These are phyloP conservation scores for Colaptes auratus DNA, from an alignment of 2,113 vertebrate species.

Conservation along the genomic window DNA sequence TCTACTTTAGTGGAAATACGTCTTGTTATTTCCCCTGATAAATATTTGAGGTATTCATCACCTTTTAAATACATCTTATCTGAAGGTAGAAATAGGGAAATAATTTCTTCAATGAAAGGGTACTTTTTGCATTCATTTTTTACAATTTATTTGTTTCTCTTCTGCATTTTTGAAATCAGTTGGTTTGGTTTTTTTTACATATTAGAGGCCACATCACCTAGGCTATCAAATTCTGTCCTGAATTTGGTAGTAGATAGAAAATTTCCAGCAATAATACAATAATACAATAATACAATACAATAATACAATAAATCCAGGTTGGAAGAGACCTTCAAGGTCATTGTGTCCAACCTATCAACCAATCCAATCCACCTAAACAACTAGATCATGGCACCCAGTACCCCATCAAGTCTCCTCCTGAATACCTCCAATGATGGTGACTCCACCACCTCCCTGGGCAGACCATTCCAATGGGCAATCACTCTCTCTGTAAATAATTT, in stretches of 20 bases:
- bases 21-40: not conserved
- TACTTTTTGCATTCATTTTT: not conserved
- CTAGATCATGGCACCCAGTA: too few relatives aligned
- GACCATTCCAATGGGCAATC: too few relatives aligned
- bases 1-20: slow-evolving; percentile 17
- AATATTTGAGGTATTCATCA: not conserved
- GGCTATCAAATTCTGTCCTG: not conserved
- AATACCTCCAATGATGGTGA: too few relatives aligned
- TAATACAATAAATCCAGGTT: too few relatives aligned
- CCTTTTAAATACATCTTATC: not conserved
- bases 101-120: not conserved
- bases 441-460: too few relatives aligned
- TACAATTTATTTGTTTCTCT: not conserved
- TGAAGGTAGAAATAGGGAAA: not conserved
- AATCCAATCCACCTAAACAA: too few relatives aligned
- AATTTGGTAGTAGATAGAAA: not conserved
- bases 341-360: too few relatives aligned
- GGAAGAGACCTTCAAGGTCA: too few relatives aligned
- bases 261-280: too few relatives aligned
- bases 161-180: not conserved
- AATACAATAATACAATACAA: too few relatives aligned
- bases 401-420: too few relatives aligned
- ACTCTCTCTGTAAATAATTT: too few relatives aligned
- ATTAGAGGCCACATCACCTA: not conserved
- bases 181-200: not conserved